These are phyloP conservation scores for Lithophane socia DNA, from an alignment of 2,888 invertebrate genomes.

Conservation along the genomic window DNA sequence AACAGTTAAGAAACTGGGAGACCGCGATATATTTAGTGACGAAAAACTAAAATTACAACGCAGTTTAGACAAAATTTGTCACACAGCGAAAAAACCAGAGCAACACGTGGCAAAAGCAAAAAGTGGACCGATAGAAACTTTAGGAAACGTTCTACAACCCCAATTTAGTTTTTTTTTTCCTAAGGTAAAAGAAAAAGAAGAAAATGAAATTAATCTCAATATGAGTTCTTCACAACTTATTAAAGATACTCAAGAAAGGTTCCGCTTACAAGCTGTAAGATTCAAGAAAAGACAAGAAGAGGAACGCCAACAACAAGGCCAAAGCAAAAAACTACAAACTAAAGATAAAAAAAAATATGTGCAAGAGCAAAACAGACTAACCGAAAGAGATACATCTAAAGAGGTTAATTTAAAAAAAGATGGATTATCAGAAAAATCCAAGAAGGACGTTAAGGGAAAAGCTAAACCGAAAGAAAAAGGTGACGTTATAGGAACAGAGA, in stretches of 20 bases:
- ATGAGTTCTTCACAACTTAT: too few relatives aligned
- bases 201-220: too few relatives aligned
- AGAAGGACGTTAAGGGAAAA: too few relatives aligned
- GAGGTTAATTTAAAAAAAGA: not conserved
- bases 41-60: conserved; percentile 27
- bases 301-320: conserved; percentile 20
- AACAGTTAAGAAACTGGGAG: not conserved
- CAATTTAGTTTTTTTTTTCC: conserved; percentile 75
- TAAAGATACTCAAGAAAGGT: conserved; percentile 62
- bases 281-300: conserved; percentile 19
- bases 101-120: not conserved
- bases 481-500: too few relatives aligned
- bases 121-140: not conserved
- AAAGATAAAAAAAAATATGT: too few relatives aligned
- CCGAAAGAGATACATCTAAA: too few relatives aligned
- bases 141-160: not conserved
- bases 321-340: too few relatives aligned
- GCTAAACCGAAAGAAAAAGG: too few relatives aligned
- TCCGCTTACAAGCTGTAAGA: conserved; percentile 21
- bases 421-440: not conserved
- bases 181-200: too few relatives aligned
- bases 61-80: conserved; percentile 12
- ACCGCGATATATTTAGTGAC: not conserved
- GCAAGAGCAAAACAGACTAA: too few relatives aligned
- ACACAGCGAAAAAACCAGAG: not conserved